A percentile compares a stretch with the other conserved stretches of the same genome.
phyloP scores from a whole-genome alignment of 2,113 vertebrate species.

The Odocoileus hemionus region DNA sequence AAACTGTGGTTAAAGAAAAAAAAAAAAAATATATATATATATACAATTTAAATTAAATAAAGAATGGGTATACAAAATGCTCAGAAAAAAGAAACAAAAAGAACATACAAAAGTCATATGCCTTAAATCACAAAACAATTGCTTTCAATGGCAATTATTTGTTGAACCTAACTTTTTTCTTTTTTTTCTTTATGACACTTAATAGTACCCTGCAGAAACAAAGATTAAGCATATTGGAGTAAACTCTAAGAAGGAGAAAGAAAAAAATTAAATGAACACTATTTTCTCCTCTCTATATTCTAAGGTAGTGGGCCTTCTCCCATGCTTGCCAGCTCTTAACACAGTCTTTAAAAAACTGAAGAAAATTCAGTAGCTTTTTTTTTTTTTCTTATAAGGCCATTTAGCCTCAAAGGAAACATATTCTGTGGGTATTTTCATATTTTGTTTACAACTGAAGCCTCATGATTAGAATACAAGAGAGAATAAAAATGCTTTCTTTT shows the following conservation, averaged over 20 bases:
- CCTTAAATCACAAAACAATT: not conserved
- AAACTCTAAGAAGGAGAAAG: not conserved
- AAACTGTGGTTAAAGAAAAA: not conserved
- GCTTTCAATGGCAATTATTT: not conserved
- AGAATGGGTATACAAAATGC: not conserved
- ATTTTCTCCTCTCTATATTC: not conserved
- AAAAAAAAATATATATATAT: not conserved
- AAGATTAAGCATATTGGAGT: not conserved
- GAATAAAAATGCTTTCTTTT: not conserved
- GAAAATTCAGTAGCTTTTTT: not conserved
- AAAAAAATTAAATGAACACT: not conserved
- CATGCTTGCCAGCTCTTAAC: rapidly evolving
- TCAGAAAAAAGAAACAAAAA: not conserved
- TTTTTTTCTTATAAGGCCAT: not conserved
- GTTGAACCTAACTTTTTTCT: not conserved
- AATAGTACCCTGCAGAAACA: not conserved
- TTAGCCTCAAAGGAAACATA: not conserved
- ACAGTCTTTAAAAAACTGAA: not conserved
- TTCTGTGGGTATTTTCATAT: not conserved
- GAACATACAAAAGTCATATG: not conserved
- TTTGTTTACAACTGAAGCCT: not conserved
- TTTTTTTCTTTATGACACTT: not conserved
- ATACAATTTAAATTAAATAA: not conserved
- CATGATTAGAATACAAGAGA: not conserved
- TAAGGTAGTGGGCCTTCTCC: not conserved